phyloP scores from a whole-genome alignment of 2,797 vertebrate genomes.

The Gorsachius magnificus region DNA sequence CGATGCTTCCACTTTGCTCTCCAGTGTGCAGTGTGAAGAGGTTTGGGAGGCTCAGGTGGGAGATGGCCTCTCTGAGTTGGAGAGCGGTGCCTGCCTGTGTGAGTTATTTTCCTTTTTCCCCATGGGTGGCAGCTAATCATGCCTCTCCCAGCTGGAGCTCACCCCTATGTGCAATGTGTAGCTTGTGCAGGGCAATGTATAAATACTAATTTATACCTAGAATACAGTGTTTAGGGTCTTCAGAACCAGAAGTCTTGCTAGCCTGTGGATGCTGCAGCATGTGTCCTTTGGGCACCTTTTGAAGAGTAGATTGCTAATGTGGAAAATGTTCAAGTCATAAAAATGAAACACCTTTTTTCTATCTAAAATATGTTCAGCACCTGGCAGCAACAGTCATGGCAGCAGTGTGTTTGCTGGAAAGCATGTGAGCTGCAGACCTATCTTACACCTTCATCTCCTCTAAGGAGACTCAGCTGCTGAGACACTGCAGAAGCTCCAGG shows the following conservation, averaged over 20 bases:
- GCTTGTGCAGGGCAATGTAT: not conserved
- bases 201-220: not conserved
- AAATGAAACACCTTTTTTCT: not conserved
- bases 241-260: not conserved
- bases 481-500: not conserved
- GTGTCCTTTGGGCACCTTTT: not conserved
- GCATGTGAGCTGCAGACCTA: not conserved
- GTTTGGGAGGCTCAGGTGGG: not conserved
- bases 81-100: not conserved
- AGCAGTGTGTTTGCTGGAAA: not conserved
- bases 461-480: not conserved
- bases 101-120: not conserved
- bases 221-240: not conserved
- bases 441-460: not conserved
- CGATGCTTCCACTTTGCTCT: not conserved
- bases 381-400: rapidly evolving
- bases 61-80: not conserved
- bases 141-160: not conserved
- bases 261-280: not conserved
- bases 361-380: not conserved
- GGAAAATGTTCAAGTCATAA: not conserved
- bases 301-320: not conserved
- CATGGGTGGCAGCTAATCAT: rapidly evolving
- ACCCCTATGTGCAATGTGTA: not conserved
- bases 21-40: not conserved